These are phyloP conservation scores for Aphaenogaster rudis DNA, from an alignment of 1,140 invertebrate species.

Conservation along the genomic window DNA sequence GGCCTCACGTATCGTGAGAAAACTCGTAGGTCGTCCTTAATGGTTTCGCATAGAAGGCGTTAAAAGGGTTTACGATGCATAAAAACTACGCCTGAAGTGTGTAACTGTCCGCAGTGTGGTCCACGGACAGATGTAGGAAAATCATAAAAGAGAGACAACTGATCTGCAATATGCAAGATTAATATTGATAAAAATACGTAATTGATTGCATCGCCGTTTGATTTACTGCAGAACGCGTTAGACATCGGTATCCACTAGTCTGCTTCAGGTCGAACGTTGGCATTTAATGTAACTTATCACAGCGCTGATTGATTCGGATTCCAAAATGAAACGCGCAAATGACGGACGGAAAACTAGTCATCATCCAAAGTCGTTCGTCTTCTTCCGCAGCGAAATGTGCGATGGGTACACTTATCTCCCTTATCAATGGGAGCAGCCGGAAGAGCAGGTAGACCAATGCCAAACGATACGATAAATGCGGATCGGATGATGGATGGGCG, in stretches of 20 bases:
- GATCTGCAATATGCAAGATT: neutral
- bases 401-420: constrained; percentile 75
- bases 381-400: constrained; percentile 56
- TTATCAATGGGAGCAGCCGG: constrained; percentile 76
- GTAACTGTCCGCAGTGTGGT: neutral
- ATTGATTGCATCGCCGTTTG: neutral
- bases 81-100: constrained; percentile 56
- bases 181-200: neutral
- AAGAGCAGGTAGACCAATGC: constrained; percentile 70
- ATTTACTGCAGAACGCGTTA: neutral
- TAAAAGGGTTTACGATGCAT: constrained; percentile 67
- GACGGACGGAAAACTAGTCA: constrained; percentile 57
- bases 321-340: constrained; percentile 49
- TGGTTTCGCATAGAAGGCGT: constrained; percentile 52
- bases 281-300: constrained; percentile 41
- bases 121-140: neutral
- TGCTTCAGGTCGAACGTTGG: constrained; percentile 3
- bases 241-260: neutral
- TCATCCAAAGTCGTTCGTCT: constrained; percentile 75
- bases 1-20: constrained; percentile 61
- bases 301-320: constrained; percentile 52
- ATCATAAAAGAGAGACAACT: neutral
- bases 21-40: constrained; percentile 63
- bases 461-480: constrained; percentile 74
- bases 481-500: constrained; percentile 77